Percentiles rank a stretch among this genome's conserved stretches.
Evolutionary conservation across 2,888 invertebrate species (phyloP).

Genomic region (Cantharis lateralis): DNA sequence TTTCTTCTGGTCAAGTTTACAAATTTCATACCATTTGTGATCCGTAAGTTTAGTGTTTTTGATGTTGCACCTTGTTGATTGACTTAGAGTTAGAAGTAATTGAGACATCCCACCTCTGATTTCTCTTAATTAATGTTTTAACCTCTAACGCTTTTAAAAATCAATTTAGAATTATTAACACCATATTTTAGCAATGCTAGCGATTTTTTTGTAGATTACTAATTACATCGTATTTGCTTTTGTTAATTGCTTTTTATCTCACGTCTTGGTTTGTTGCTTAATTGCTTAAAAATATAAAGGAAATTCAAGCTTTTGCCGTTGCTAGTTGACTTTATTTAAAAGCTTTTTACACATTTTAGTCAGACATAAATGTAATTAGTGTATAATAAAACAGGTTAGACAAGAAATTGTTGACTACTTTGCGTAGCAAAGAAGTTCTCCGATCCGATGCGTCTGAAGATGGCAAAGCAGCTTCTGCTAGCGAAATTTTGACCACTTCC

Average conservation of each 20-base stretch:
- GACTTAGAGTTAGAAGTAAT: background rate
- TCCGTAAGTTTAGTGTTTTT: background rate
- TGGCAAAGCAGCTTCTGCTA: constrained; percentile 46
- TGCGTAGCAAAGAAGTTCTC: constrained; percentile 44
- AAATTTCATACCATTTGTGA: background rate
- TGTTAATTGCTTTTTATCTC: background rate
- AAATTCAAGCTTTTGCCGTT: background rate
- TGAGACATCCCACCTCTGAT: background rate
- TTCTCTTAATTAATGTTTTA: background rate
- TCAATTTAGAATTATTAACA: background rate
- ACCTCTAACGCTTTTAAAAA: background rate
- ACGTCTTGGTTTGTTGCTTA: background rate
- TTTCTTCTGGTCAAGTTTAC: background rate
- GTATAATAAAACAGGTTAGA: constrained; percentile 58
- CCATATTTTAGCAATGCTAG: background rate
- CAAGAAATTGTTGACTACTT: constrained; percentile 62
- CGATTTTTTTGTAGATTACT: background rate
- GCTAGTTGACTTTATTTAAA: background rate
- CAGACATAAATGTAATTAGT: background rate
- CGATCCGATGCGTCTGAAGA: constrained; percentile 50
- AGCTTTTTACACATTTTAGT: background rate
- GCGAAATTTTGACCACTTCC: constrained; percentile 44
- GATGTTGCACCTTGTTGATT: background rate
- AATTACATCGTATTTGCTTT: background rate
- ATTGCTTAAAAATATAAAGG: background rate